A percentile compares a stretch with the other conserved stretches of the same genome.
These are phyloP conservation scores for Tenrec ecaudatus DNA, from an alignment of 2,113 vertebrate species.

Conservation along the genomic window DNA sequence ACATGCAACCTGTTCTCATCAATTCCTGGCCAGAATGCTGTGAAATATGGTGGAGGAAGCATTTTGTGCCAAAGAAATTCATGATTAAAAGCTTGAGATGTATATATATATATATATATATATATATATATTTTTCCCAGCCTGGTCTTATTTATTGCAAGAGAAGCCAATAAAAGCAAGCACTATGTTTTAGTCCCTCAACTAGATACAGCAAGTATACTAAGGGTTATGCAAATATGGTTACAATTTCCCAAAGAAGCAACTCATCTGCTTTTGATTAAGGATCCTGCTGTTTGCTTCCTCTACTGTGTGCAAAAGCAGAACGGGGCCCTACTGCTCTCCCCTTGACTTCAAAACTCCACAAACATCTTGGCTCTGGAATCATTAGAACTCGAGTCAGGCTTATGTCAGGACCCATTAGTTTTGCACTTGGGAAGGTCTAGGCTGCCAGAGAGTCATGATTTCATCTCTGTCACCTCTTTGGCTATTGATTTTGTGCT, in stretches of 20 bases:
- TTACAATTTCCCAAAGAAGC: conserved; percentile 72
- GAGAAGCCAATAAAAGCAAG: conserved; percentile 78
- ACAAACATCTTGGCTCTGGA: neutral
- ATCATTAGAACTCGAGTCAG: conserved; percentile 57
- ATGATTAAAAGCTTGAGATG: conserved; percentile 79
- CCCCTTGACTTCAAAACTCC: conserved; percentile 48
- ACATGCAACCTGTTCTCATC: conserved; percentile 69
- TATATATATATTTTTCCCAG: conserved; percentile 62
- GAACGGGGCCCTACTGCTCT: conserved; percentile 9
- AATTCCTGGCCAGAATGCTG: conserved; percentile 73
- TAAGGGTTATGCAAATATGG: conserved; percentile 58
- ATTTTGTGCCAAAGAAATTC: conserved; percentile 80
- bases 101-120: conserved; percentile 67
- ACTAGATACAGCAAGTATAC: conserved; percentile 72
- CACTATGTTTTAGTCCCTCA: conserved; percentile 51
- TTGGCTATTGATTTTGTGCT: conserved; percentile 54
- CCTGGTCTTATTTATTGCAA: conserved; percentile 81
- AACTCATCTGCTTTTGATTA: conserved; percentile 78
- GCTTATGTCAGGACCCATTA: neutral
- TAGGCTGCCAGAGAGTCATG: conserved; percentile 10
- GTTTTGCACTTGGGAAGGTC: conserved; percentile 48
- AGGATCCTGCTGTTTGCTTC: conserved; percentile 67
- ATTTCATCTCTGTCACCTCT: conserved; percentile 50
- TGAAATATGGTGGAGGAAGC: conserved; percentile 68
- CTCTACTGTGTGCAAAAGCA: conserved; percentile 54